Percentiles rank a stretch among this genome's conserved stretches.
Conservation (phyloP, 2,797 vertebrate genomes). For the Catharus ustulatus region DNA sequence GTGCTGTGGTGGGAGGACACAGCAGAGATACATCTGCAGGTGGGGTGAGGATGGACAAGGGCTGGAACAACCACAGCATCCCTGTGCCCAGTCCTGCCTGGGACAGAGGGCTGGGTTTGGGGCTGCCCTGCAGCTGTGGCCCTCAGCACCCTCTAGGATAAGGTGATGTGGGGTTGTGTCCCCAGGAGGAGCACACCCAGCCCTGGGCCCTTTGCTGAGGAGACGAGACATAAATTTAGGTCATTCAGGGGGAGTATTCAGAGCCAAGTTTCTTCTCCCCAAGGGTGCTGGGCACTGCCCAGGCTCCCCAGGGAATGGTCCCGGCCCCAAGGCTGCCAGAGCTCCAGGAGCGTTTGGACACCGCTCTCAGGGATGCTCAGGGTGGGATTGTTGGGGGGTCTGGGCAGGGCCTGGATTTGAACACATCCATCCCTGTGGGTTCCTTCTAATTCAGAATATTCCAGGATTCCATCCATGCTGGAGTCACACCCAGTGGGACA, state of each 20-base stretch:
- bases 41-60: not conserved
- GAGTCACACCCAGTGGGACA: accelerated
- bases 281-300: not conserved
- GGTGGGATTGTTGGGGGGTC: not conserved
- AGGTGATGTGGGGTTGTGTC: accelerated
- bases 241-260: not conserved
- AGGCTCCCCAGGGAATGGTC: not conserved
- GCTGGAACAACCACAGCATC: not conserved
- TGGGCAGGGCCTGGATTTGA: not conserved
- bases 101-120: not conserved
- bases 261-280: not conserved
- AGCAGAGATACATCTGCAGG: not conserved
- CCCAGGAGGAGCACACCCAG: not conserved
- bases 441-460: accelerated
- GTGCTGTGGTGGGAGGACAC: accelerated
- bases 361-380: not conserved
- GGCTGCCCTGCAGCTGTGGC: not conserved
- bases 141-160: not conserved
- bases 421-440: accelerated
- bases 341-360: not conserved
- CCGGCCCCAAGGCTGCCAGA: not conserved
- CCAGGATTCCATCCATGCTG: not conserved
- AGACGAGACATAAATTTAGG: not conserved
- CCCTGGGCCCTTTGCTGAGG: not conserved
- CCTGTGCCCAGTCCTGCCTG: accelerated